phyloP scores from a whole-genome alignment of 2,888 invertebrate species.

The Dasypolia templi region DNA sequence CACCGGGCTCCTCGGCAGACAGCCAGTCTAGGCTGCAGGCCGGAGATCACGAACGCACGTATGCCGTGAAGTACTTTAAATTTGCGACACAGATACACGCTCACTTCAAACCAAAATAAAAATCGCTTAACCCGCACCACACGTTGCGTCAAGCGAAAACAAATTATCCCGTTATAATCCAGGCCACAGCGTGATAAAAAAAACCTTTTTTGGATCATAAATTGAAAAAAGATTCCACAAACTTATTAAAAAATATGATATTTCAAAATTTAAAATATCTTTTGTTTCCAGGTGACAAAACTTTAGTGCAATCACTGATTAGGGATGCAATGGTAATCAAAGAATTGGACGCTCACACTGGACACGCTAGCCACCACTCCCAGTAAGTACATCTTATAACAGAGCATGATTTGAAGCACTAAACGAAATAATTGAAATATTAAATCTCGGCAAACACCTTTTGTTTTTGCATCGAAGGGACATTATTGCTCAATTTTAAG shows the following conservation, averaged over 20 bases:
- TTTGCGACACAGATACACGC: no score
- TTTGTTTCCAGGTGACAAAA: constrained; percentile 95
- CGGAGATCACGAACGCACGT: no score
- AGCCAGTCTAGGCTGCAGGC: no score
- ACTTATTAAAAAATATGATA: background rate
- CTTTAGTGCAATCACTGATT: constrained; percentile 96
- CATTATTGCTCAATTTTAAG: constrained; percentile 7
- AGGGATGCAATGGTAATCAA: constrained; percentile 97
- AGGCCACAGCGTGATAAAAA: background rate
- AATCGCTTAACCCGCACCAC: no score
- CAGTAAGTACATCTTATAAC: constrained; percentile 92
- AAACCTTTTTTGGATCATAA: background rate
- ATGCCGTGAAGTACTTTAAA: no score
- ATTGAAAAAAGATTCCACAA: background rate
- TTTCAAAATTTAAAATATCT: background rate
- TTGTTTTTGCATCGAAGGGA: constrained; percentile 22
- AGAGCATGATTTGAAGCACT: constrained; percentile 77
- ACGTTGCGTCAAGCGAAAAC: no score
- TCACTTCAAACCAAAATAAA: no score
- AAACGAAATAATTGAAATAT: constrained; percentile 22
- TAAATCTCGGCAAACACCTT: constrained; percentile 29
- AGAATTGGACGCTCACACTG: constrained; percentile 93
- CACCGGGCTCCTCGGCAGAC: no score
- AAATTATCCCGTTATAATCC: background rate
- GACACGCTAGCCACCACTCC: constrained; percentile 93